Base-by-base conservation (phyloP, 1,140 invertebrate species). In the Drosophila bocki region DNA sequence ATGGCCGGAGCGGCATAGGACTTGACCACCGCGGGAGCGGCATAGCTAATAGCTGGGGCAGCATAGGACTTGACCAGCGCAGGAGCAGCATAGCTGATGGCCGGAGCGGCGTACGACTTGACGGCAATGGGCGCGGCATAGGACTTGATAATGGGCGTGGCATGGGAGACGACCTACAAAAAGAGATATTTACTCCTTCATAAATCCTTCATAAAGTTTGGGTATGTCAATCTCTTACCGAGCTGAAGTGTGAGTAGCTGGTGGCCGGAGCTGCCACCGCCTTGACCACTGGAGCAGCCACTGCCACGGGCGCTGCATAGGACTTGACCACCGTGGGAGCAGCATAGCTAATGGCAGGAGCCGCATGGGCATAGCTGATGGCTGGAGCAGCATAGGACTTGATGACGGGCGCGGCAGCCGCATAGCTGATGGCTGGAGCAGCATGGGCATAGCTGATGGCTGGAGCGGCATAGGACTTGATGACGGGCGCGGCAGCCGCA, bases 211-310 rank as follows among this genome's bases (percentile, higher is more conserved):
- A 6, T 3, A 26, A 7, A 7, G 4, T 4, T 19, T 26, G 26
- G 26, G 29, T 42, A 3, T 13, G 13, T 19, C 26, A 3, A 42
- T 59, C 82, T 56, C 87, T 78, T 71, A 91, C 88, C 74, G 82
- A 84, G 33, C 88, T 91, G 53, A 91, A 91, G 15, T 86, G 82
- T 0, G 88, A 82, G 75, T 91, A 91, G 33, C 86, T 91, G 48
- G 81, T 82, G 51, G 82, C 82, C 17, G 75, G 75, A 15, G 84
- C 80, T 17, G 80, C 70, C 48, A 65, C 72, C 2, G 44, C 70
- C 9, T 78, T 54, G 15, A 65, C 72, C 7, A 51, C 50, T 33
- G 50, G 50, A 17, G 50, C 50, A 33, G 50, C 50, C n/a, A 51
- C 50, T 12, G 44, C 70, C 7, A 81, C 51, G 5, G 83, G 74